Evolutionary conservation across 2,888 invertebrate species (phyloP).

Genomic region (Petrolisthes cinctipes): DNA sequence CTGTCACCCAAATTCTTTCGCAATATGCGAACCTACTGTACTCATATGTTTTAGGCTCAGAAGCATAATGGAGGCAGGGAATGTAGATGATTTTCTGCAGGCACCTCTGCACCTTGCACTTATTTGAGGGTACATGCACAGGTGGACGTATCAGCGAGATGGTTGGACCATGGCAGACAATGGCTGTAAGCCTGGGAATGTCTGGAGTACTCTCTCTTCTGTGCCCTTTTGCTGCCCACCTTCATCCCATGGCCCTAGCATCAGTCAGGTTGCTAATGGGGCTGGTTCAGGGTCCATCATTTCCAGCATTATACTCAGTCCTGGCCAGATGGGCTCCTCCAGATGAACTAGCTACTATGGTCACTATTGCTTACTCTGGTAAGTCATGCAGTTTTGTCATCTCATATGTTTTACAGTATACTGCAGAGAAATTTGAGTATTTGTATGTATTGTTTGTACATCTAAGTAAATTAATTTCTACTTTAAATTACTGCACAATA

Average conservation of each 20-base stretch:
- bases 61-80: too few relatives aligned
- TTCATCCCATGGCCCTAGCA: constrained; percentile 66
- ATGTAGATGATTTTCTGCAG: too few relatives aligned
- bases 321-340: constrained; percentile 47
- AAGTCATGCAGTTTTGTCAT: background rate
- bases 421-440: constrained; percentile 4
- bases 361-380: constrained; percentile 53
- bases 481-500: background rate
- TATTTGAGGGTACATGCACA: constrained; percentile 58
- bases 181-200: constrained; percentile 67
- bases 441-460: background rate
- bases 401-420: background rate
- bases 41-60: too few relatives aligned
- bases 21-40: too few relatives aligned
- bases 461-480: background rate
- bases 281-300: constrained; percentile 67
- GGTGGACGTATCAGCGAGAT: constrained; percentile 70
- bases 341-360: constrained; percentile 46
- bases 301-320: constrained; percentile 39
- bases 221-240: constrained; percentile 69
- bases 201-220: constrained; percentile 69
- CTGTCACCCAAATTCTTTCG: too few relatives aligned
- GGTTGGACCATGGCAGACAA: constrained; percentile 71
- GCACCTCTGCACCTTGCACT: too few relatives aligned
- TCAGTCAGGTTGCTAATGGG: constrained; percentile 68